These are phyloP conservation scores for Acanthochromis polyacanthus DNA, from an alignment of 2,113 vertebrate species.

Conservation along the genomic window DNA sequence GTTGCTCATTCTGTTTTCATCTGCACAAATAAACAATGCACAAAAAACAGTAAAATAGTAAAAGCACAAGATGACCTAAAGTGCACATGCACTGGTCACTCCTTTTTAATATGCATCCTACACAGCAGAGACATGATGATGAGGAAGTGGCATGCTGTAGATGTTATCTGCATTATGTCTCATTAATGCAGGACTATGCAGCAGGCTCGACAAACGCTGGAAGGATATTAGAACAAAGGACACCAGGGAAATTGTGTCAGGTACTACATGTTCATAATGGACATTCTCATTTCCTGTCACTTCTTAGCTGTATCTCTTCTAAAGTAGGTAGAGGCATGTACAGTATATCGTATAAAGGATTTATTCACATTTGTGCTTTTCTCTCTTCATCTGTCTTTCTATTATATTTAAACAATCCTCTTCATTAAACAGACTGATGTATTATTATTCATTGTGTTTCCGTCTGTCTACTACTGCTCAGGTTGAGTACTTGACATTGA, in stretches of 20 bases:
- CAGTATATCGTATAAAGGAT: not conserved
- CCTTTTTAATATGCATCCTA: not conserved
- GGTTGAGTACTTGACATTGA: slow-evolving; percentile 12
- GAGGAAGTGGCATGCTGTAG: slow-evolving; percentile 5
- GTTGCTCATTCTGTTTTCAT: not conserved
- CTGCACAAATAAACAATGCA: not conserved
- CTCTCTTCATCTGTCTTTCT: too few species aligned
- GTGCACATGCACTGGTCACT: not conserved
- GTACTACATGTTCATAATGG: not conserved
- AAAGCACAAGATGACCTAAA: not conserved
- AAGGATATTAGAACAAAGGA: slow-evolving; percentile 46
- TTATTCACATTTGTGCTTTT: not conserved
- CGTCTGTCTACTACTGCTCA: not conserved
- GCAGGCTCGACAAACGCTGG: slow-evolving; percentile 21
- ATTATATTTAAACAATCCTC: not conserved
- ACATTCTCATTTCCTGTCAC: slow-evolving; percentile 7
- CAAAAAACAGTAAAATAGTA: not conserved
- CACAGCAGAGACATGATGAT: slow-evolving; percentile 3
- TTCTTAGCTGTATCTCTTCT: not conserved
- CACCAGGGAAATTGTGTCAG: not conserved
- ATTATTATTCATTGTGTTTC: not conserved
- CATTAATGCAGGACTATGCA: slow-evolving; percentile 66
- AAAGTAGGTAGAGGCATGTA: not conserved
- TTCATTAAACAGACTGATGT: not conserved
- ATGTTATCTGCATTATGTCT: slow-evolving; percentile 65